A percentile compares a stretch with the other conserved stretches of the same genome.
Evolutionary conservation across 1,140 invertebrate genomes (phyloP).

Genomic region (Fopius arisanus): DNA sequence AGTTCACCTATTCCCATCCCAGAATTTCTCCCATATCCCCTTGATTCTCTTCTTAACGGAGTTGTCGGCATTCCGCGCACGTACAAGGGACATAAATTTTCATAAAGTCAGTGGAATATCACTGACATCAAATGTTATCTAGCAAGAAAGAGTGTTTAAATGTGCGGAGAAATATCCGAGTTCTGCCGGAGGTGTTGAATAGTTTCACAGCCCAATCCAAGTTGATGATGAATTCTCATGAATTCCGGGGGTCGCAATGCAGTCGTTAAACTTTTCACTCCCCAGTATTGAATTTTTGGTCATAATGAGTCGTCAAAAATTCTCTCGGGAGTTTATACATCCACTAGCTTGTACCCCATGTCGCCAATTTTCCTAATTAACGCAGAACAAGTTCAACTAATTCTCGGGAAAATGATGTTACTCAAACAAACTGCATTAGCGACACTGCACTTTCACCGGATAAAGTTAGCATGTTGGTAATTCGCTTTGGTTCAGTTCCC

Average conservation of each 20-base stretch:
- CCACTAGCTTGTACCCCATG: neutral
- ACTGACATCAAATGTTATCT: neutral
- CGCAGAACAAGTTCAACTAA: neutral
- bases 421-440: neutral
- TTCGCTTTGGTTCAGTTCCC: neutral
- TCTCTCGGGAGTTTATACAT: neutral
- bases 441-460: neutral
- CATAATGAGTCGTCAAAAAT: neutral
- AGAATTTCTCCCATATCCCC: no score
- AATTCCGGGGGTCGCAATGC: neutral
- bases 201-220: no score
- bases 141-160: no score
- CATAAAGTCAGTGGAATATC: neutral
- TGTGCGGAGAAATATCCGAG: no score
- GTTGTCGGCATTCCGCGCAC: neutral
- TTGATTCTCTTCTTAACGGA: neutral
- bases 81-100: neutral
- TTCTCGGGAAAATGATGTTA: neutral
- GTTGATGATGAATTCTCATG: neutral
- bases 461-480: neutral
- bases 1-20: no score
- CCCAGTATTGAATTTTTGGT: neutral
- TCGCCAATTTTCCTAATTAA: neutral
- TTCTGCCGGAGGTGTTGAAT: no score
- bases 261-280: neutral